Evolutionary conservation across 2,113 vertebrate species (phyloP).

Genomic region (Hyaena hyaena): DNA sequence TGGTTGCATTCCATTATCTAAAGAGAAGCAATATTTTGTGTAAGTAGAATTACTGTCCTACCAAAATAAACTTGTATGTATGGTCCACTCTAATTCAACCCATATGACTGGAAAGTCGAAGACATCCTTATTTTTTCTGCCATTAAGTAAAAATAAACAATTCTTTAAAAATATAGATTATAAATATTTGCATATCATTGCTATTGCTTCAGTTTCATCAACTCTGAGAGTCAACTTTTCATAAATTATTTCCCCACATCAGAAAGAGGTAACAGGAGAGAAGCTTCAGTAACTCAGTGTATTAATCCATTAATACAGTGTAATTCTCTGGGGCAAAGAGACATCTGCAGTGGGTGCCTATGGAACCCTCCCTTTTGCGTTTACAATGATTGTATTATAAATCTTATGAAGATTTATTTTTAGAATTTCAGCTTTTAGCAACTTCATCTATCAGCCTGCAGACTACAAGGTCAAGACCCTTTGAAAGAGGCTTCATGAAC

Average conservation of each 20-base stretch:
- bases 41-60: background rate
- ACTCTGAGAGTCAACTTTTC: background rate
- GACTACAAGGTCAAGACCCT: background rate
- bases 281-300: background rate
- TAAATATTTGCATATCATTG: background rate
- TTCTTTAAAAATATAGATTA: background rate
- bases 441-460: background rate
- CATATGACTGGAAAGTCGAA: background rate
- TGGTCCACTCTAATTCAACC: background rate
- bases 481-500: background rate
- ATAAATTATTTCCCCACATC: background rate
- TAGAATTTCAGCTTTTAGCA: slow-evolving; percentile 6
- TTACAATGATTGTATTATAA: background rate
- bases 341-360: background rate
- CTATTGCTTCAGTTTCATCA: background rate
- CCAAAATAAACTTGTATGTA: background rate
- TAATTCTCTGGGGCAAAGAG: background rate
- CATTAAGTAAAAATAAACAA: background rate
- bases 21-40: background rate
- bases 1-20: background rate
- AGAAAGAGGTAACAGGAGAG: background rate
- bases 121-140: background rate
- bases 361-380: background rate
- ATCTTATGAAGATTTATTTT: background rate
- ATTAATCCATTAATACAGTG: background rate